Evolutionary conservation across 2,888 invertebrate genomes (phyloP).

Genomic region (Patella pellucida): DNA sequence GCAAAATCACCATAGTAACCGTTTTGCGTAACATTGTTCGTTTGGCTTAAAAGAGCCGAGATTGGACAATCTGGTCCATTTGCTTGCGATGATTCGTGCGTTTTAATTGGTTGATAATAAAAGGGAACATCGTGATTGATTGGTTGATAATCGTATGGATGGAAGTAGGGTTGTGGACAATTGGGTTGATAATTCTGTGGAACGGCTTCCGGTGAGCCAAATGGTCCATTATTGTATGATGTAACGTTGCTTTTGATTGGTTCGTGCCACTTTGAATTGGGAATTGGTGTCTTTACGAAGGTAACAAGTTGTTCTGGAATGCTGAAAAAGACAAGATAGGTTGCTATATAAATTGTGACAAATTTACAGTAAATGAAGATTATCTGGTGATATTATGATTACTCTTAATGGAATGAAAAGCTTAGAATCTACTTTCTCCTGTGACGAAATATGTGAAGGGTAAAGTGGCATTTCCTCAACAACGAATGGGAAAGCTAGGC

Average conservation of each 20-base stretch:
- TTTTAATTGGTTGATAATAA: conserved; percentile 8
- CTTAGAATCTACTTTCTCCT: too few species aligned
- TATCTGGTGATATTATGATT: too few species aligned
- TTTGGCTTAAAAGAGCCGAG: not conserved
- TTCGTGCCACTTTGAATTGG: conserved; percentile 3
- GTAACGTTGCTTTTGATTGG: not conserved
- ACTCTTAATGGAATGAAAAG: too few species aligned
- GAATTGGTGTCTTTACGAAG: conserved; percentile 5
- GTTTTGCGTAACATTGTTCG: conserved; percentile 5
- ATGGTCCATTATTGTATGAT: not conserved
- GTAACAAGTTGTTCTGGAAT: not conserved
- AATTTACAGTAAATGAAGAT: too few species aligned
- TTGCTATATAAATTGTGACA: not conserved
- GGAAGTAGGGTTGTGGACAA: not conserved
- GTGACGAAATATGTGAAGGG: too few species aligned
- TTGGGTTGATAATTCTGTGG: not conserved
- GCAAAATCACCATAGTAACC: not conserved
- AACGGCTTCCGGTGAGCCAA: not conserved
- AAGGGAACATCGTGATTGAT: not conserved
- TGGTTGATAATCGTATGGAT: not conserved
- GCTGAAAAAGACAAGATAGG: not conserved
- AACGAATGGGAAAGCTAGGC: too few species aligned
- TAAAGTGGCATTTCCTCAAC: too few species aligned
- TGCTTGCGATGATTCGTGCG: not conserved
- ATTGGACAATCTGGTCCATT: not conserved